Percentiles rank a stretch among this genome's conserved stretches.
These are phyloP conservation scores for Tichodroma muraria DNA, from an alignment of 2,113 vertebrate genomes.

Conservation along the genomic window DNA sequence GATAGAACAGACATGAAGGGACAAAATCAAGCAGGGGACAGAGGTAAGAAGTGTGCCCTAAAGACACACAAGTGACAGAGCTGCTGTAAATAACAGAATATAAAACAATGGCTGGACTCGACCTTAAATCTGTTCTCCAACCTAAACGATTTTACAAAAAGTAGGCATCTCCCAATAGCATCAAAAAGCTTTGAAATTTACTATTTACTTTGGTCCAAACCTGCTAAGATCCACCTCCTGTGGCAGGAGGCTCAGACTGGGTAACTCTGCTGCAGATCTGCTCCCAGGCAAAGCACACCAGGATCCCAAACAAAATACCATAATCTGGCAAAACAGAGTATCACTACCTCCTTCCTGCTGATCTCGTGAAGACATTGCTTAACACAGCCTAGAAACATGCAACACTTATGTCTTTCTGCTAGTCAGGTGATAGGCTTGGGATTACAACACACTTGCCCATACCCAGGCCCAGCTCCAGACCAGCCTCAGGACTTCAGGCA, in stretches of 20 bases:
- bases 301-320: constrained; percentile 48
- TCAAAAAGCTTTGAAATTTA: not conserved
- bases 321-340: constrained; percentile 38
- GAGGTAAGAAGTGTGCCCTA: not conserved
- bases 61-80: not conserved
- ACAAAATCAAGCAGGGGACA: not conserved
- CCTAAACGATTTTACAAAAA: not conserved
- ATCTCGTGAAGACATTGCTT: constrained; percentile 55
- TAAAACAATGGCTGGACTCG: not conserved
- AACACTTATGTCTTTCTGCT: constrained; percentile 27
- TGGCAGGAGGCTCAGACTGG: not conserved
- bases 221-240: not conserved
- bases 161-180: not conserved
- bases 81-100: not conserved
- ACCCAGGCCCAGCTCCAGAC: constrained; percentile 35
- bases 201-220: not conserved
- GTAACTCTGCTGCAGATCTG: not conserved
- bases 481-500: constrained; percentile 43
- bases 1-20: not conserved
- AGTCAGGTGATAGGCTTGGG: constrained; percentile 9
- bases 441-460: constrained; percentile 48
- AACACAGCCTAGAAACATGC: constrained; percentile 24
- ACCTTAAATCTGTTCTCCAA: not conserved
- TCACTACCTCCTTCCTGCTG: constrained; percentile 48
- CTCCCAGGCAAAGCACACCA: constrained; percentile 20